Evolutionary conservation across 2,888 invertebrate genomes (phyloP), one percentile per base, ranked within the genome.

Genomic region (Parthenolecanium corni): DNA sequence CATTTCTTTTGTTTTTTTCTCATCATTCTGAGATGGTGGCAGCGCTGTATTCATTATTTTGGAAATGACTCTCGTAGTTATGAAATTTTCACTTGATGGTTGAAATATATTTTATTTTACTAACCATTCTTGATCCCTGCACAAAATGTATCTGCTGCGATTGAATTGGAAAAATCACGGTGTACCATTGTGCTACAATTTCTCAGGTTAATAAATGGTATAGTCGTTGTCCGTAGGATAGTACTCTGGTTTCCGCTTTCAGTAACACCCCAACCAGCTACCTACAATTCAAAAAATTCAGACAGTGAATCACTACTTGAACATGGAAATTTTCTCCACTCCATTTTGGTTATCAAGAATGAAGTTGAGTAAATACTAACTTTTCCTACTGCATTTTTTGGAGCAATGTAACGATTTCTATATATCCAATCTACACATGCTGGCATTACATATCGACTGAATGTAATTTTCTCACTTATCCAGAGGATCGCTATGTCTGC

Each of bases 81-180:
- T n/a, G n/a, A n/a, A n/a, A n/a, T n/a, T n/a, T n/a, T n/a, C n/a
- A n/a, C n/a, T n/a, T n/a, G 21, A 12, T 24, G 5, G n/a, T n/a
- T n/a, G n/a, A n/a, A n/a, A n/a, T n/a, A n/a, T n/a, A n/a, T n/a
- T n/a, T n/a, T n/a, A n/a, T n/a, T 16, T 23, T 51, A 14, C 51
- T 11, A 9, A 51, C 51, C 51, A 53, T n/a, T 38, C 5, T 53
- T n/a, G 6, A 3, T 20, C 16, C 53, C 53, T 16, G 40, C 53
- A 16, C 53, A 53, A 38, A 53, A 53, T 53, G 25, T 53, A 21
- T 53, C 53, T 2, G 36, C n/a, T 11, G 53, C 18, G 2, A 53
- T 20, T 9, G 1, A 31, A 1, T 3, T 2, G 14, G 6, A 20
- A 36, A 53, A 53, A 12, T 18, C 53, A 12, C n/a, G 16, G 2